Percentiles rank a stretch among this genome's conserved stretches.
Evolutionary conservation across 1,140 invertebrate species (phyloP).

Genomic region (Leguminivora glycinivorella): DNA sequence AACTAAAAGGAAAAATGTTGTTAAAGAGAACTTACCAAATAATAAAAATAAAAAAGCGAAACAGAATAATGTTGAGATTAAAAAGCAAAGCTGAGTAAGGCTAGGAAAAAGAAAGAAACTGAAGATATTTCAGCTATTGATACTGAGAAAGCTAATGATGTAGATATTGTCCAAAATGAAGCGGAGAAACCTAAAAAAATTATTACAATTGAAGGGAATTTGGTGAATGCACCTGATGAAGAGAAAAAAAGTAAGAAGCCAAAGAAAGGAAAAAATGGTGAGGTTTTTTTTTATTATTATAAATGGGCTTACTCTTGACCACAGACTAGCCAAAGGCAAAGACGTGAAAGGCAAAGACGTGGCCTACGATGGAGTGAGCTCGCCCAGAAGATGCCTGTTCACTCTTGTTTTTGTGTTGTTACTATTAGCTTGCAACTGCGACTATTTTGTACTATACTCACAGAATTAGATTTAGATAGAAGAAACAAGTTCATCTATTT

Average conservation of each 20-base stretch:
- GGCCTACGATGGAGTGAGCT: no score
- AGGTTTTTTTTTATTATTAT: no score
- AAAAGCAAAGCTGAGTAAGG: neutral
- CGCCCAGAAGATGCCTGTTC: no score
- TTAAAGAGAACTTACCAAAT: neutral
- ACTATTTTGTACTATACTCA: no score
- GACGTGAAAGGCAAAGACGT: no score
- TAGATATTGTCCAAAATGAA: neutral
- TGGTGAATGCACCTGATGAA: neutral
- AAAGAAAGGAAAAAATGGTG: slow-evolving; percentile 2
- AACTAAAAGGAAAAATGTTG: neutral
- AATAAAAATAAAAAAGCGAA: neutral
- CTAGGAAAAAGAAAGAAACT: slow-evolving; percentile 5
- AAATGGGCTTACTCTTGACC: no score
- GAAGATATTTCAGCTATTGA: neutral
- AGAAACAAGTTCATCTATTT: no score
- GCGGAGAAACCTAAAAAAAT: neutral
- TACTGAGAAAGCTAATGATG: neutral
- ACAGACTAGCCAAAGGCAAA: no score
- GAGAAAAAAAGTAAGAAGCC: neutral
- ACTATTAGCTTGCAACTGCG: no score
- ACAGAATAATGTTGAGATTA: neutral
- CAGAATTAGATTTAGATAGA: no score
- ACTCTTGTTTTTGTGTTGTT: no score
- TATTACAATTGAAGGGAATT: neutral